Evolutionary conservation across 2,797 vertebrate genomes (phyloP).

Genomic region (Schizothorax lantsangensis): DNA sequence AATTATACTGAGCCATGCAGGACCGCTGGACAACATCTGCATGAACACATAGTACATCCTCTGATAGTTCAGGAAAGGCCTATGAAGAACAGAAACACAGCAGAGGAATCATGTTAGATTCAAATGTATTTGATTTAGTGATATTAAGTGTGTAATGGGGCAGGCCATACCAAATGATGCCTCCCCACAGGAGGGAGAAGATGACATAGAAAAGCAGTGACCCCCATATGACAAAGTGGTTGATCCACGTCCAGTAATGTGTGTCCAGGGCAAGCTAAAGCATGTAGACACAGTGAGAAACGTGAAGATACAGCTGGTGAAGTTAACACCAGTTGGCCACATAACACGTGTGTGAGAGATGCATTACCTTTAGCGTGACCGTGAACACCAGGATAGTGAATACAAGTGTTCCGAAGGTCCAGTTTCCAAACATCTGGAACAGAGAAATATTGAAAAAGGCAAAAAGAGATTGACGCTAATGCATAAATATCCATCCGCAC

Average conservation of each 20-base stretch:
- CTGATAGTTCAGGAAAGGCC: slow-evolving; percentile 98
- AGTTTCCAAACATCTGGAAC: slow-evolving; percentile 93
- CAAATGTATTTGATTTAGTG: background rate
- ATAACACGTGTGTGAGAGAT: background rate
- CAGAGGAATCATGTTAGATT: background rate
- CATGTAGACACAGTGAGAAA: slow-evolving; percentile 26
- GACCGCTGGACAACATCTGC: slow-evolving; percentile 95
- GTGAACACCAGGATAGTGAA: slow-evolving; percentile 97
- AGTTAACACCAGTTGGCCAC: background rate
- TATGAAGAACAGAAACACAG: slow-evolving; percentile 60
- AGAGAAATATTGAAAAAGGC: slow-evolving; percentile 52
- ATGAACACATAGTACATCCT: slow-evolving; percentile 99
- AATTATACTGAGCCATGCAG: slow-evolving; percentile 93
- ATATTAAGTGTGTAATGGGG: background rate
- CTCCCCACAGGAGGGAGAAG: slow-evolving; percentile 97
- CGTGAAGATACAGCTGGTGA: background rate
- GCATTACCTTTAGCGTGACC: slow-evolving; percentile 92
- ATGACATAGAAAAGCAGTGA: slow-evolving; percentile 93
- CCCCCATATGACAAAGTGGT: slow-evolving; percentile 98
- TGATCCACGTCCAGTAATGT: slow-evolving; percentile 99
- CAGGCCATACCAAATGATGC: slow-evolving; percentile 89
- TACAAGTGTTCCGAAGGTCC: slow-evolving; percentile 96
- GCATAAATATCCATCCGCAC: background rate
- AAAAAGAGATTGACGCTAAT: slow-evolving; percentile 35
- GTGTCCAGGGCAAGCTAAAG: slow-evolving; percentile 92